A percentile compares a stretch with the other conserved stretches of the same genome.
phyloP scores from a whole-genome alignment of 2,888 invertebrate species.

The Synanthedon myopaeformis region DNA sequence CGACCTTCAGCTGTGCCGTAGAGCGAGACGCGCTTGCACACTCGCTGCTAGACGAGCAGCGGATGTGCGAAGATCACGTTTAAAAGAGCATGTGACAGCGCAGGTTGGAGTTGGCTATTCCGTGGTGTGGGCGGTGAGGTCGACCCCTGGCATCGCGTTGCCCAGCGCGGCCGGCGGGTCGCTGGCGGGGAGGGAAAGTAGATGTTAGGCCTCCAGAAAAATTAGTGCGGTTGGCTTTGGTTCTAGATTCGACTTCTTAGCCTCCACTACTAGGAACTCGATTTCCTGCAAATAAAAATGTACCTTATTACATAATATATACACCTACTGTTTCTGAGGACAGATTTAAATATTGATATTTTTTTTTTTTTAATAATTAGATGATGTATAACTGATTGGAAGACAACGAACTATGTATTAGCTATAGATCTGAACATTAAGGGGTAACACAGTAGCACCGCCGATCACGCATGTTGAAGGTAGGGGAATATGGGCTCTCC shows the following conservation, averaged over 20 bases:
- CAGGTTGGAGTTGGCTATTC: conserved; percentile 71
- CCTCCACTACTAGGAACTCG: conserved; percentile 93
- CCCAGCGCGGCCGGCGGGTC: conserved; percentile 78
- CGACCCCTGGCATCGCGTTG: conserved; percentile 71
- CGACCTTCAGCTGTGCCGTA: conserved; percentile 24
- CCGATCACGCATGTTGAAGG: no score
- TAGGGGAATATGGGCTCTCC: no score
- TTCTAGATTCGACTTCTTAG: conserved; percentile 91
- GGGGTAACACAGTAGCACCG: no score
- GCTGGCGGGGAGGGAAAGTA: conserved; percentile 88
- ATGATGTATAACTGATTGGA: no score
- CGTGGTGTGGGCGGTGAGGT: conserved; percentile 72
- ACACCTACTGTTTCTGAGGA: no score
- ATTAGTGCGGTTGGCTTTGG: conserved; percentile 91
- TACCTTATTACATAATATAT: no score
- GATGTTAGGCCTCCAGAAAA: conserved; percentile 93
- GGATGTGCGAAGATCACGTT: conserved; percentile 15
- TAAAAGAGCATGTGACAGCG: conserved; percentile 71
- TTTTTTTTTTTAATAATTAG: no score
- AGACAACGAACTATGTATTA: no score
- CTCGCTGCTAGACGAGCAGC: not conserved
- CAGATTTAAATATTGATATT: no score
- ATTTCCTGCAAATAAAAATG: conserved; percentile 74
- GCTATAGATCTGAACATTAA: no score
- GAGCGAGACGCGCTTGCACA: conserved; percentile 25